These are phyloP conservation scores for Linurgus olivaceus DNA, from an alignment of 2,797 vertebrate species.

Conservation along the genomic window DNA sequence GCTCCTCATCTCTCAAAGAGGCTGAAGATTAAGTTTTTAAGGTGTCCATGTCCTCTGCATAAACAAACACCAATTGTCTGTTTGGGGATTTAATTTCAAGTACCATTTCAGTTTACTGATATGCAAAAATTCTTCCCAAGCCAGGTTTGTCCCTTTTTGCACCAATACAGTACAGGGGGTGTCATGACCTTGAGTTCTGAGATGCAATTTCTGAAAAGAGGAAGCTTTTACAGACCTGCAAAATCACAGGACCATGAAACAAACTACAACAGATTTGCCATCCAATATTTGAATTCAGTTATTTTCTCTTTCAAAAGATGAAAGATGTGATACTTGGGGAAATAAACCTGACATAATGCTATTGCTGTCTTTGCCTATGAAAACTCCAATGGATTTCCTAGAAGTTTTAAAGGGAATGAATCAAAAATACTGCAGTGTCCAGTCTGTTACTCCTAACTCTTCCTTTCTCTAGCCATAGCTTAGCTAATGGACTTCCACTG, in stretches of 20 bases:
- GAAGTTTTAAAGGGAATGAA: not conserved
- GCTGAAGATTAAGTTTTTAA: slow-evolving; percentile 27
- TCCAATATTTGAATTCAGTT: not conserved
- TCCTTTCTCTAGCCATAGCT: not conserved
- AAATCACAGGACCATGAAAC: slow-evolving; percentile 3
- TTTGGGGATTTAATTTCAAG: slow-evolving; percentile 7
- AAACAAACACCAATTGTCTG: slow-evolving; percentile 17
- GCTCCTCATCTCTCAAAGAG: slow-evolving; percentile 3
- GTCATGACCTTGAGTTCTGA: not conserved
- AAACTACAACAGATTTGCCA: slow-evolving; percentile 22
- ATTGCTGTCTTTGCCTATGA: not conserved
- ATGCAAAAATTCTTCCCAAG: slow-evolving; percentile 37
- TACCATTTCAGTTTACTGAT: slow-evolving; percentile 9
- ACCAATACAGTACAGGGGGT: not conserved
- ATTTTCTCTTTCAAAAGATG: slow-evolving; percentile 5
- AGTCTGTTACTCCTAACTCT: not conserved
- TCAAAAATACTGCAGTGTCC: not conserved
- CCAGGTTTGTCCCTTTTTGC: not conserved
- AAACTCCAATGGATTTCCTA: not conserved
- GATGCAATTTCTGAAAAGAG: not conserved
- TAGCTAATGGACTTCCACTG: not conserved
- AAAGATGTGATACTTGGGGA: not conserved
- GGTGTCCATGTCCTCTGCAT: slow-evolving; percentile 2
- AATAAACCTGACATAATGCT: not conserved
- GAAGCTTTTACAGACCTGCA: not conserved